Conservation (phyloP, 1,140 invertebrate species). For the Dufourea novaeangliae region DNA sequence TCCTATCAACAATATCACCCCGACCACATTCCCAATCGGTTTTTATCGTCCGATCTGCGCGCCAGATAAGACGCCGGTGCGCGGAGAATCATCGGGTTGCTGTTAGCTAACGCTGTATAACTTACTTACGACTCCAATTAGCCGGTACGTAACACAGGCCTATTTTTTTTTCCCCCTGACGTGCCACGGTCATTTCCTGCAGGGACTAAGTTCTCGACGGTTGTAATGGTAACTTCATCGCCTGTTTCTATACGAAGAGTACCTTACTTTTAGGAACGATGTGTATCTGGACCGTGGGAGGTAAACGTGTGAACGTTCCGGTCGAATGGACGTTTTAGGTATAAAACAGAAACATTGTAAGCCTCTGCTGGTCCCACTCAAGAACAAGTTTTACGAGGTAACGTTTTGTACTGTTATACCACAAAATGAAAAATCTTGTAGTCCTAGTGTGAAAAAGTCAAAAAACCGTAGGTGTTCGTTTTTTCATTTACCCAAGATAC, state of each 20-base stretch:
- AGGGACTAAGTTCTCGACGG: not conserved
- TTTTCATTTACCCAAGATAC: too few relatives aligned
- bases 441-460: too few relatives aligned
- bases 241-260: not conserved
- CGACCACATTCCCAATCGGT: constrained; percentile 41
- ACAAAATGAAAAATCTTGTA: too few relatives aligned
- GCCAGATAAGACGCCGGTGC: constrained; percentile 21
- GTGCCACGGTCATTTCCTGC: constrained; percentile 38
- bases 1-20: constrained; percentile 50
- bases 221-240: not conserved
- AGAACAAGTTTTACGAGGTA: too few relatives aligned
- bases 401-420: too few relatives aligned
- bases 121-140: constrained; percentile 41
- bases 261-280: not conserved
- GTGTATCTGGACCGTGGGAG: constrained; percentile 17
- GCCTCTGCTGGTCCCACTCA: too few relatives aligned
- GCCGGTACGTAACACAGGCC: not conserved
- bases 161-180: constrained; percentile 28
- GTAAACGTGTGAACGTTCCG: too few relatives aligned
- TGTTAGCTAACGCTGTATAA: constrained; percentile 39
- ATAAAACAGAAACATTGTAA: too few relatives aligned
- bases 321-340: too few relatives aligned
- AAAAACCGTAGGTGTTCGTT: too few relatives aligned
- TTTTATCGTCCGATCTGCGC: constrained; percentile 45
- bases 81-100: constrained; percentile 28